Conservation (phyloP, 2,797 vertebrate genomes). For the Poecilia wingei region DNA sequence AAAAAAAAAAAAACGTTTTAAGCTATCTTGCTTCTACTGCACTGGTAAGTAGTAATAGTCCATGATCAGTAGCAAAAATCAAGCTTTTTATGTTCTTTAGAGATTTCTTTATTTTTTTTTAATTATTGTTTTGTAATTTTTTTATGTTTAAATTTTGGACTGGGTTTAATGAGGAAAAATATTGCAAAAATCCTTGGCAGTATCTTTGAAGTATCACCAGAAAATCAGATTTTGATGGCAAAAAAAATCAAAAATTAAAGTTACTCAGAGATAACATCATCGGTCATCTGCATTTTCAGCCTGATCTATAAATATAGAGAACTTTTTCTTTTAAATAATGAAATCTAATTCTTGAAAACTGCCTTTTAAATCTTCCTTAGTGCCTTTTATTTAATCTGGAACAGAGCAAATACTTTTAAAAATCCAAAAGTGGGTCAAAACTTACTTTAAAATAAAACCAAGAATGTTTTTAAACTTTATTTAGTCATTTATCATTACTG, state of each 20-base stretch:
- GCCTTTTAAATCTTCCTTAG: not conserved
- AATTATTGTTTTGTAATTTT: not conserved
- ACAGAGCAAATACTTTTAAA: not conserved
- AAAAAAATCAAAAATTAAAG: not conserved
- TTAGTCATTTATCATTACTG: no score
- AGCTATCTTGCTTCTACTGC: not conserved
- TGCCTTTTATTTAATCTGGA: not conserved
- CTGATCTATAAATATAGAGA: not conserved
- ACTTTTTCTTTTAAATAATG: not conserved
- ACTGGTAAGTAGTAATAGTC: not conserved
- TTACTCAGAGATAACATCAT: not conserved
- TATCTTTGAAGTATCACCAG: not conserved
- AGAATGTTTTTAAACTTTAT: not conserved
- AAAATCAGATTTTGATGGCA: not conserved
- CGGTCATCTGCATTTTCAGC: not conserved
- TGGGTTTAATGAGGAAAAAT: not conserved
- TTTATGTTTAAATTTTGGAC: not conserved
- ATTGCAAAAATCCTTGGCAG: not conserved
- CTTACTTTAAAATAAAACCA: constrained; percentile 1
- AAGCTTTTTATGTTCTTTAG: not conserved
- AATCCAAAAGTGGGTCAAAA: constrained; percentile 1
- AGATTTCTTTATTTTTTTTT: not conserved
- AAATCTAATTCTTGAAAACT: not conserved
- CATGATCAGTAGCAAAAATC: not conserved
- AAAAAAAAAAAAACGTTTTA: no score